Base-by-base conservation (phyloP, 1,140 invertebrate species). In the Lordiphosa collinella region DNA sequence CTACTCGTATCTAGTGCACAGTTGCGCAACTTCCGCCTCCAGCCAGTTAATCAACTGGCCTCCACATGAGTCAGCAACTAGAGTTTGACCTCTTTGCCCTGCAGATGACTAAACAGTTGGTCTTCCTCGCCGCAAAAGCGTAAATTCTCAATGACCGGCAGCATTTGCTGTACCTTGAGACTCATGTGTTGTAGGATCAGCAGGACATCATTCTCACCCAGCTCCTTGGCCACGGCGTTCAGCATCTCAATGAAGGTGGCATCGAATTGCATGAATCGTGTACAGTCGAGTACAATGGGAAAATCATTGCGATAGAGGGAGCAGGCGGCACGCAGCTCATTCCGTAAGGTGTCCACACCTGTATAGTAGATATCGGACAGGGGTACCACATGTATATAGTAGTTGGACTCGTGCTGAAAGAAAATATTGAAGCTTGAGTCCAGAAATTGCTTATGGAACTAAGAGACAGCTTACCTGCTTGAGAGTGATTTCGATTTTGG, bases 331-430 rank as follows among this genome's bases (percentile, higher is more conserved):
- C 84, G 87, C 34, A 93, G 78, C 66, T 90, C 90, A 1, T 88
- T 65, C 1, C 90, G 88, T 1, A 94, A 43, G 41, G 90, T 92
- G 61, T 93, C 91, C 0, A 92, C 90, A 0, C 92, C 91, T 0
- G 93, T 92, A 75, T 93, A 95, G 64, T 91, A 92, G 0, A 94
- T 79, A 2, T 93, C 93, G 12, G 91, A 87, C n/a, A 92, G 90
- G 1, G 93, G 92, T 46, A 90, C 91, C 1, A 94, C 75, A 11
- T 92, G 79, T 3, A 93, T 60, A 66, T 92, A 92, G 38, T 90
- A 69, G 2, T 16, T 41, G 32, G 67, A 51, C 9, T 88, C 85
- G 14, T 57, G 53, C 85, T 89, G 49, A 0, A 16, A 6, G 4
- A 11, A 5, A 25, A 2, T 2, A 43, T 9, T 4, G 9, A 29